phyloP scores from a whole-genome alignment of 53 echinoderm and acorn worm species.

The Luidia sarsii region DNA sequence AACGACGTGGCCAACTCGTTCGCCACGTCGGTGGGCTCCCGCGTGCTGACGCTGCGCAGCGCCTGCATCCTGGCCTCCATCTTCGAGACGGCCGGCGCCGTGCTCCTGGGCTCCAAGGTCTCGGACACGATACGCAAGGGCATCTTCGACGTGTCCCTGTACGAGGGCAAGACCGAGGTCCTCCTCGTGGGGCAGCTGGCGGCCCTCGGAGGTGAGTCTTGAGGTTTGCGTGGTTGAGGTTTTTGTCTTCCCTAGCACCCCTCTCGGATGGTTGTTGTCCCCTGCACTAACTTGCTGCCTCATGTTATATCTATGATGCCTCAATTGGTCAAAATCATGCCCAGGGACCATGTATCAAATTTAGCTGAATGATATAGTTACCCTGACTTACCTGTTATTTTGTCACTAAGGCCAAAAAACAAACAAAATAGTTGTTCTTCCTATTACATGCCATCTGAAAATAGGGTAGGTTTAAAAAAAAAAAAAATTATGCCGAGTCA shows the following conservation, averaged over 20 bases:
- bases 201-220: slow-evolving; percentile 84
- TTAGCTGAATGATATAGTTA: no score
- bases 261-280: no score
- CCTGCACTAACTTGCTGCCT: no score
- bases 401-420: no score
- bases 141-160: slow-evolving; percentile 85
- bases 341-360: no score
- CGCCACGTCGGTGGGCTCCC: slow-evolving; percentile 83
- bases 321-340: not conserved
- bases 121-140: slow-evolving; percentile 91
- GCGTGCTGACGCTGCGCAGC: slow-evolving; percentile 68
- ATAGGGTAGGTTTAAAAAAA: no score
- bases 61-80: slow-evolving; percentile 86
- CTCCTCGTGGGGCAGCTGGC: slow-evolving; percentile 83
- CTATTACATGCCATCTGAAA: no score
- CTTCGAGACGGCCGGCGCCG: slow-evolving; percentile 93
- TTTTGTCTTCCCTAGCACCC: no score
- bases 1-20: slow-evolving; percentile 95
- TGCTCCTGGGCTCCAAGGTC: slow-evolving; percentile 88
- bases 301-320: not conserved
- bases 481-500: no score
- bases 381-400: no score
- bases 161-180: slow-evolving; percentile 83
- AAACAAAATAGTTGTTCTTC: no score
- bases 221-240: not conserved